Conservation (phyloP, 2,113 vertebrate genomes). For the Syrmaticus mikado region DNA sequence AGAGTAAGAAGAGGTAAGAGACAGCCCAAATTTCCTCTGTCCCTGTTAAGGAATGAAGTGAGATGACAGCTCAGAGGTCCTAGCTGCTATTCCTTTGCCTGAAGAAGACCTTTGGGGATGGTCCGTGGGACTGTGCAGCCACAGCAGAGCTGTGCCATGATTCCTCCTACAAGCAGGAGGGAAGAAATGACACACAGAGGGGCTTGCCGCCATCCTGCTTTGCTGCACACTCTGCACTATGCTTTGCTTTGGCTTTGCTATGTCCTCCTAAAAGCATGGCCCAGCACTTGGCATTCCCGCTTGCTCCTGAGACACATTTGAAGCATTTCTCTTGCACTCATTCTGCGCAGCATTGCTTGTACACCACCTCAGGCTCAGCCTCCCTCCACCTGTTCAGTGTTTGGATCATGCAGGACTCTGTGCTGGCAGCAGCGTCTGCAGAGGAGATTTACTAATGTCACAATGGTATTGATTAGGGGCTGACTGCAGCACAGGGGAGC, state of each 20-base stretch:
- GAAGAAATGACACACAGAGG: not conserved
- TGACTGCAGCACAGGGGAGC: rapidly evolving
- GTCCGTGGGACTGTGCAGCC: not conserved
- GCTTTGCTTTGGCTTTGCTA: not conserved
- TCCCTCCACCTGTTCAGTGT: not conserved
- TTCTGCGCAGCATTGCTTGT: not conserved
- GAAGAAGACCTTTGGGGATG: not conserved
- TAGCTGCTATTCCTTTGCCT: not conserved
- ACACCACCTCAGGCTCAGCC: not conserved
- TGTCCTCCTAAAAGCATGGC: not conserved
- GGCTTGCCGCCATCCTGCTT: not conserved
- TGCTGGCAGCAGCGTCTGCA: not conserved
- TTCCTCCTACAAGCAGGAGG: not conserved
- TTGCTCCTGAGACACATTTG: not conserved
- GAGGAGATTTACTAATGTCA: not conserved
- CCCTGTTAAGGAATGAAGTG: not conserved
- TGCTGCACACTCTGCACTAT: not conserved
- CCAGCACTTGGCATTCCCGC: not conserved
- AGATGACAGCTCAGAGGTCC: not conserved
- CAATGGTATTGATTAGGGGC: not conserved
- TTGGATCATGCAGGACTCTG: rapidly evolving
- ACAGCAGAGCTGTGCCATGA: not conserved
- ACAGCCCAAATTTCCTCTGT: not conserved
- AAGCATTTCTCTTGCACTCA: not conserved
- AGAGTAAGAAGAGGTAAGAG: not conserved